A percentile compares a stretch with the other conserved stretches of the same genome.
phyloP scores from a whole-genome alignment of 2,113 vertebrate genomes.

The Pomatorhinus ruficollis region DNA sequence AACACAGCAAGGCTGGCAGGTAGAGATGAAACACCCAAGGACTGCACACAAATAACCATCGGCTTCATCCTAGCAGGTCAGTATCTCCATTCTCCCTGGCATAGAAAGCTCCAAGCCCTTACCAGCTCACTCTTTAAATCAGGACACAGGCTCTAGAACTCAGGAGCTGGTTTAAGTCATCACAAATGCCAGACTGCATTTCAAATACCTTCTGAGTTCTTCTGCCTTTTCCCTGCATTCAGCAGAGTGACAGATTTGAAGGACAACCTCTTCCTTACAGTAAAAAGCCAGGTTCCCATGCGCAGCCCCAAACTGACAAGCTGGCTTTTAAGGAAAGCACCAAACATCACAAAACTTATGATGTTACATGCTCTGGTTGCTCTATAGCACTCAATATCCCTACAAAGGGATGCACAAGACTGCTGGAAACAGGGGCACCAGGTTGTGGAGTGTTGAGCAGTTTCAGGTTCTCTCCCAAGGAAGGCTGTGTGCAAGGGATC shows the following conservation, averaged over 20 bases:
- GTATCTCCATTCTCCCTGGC: neutral
- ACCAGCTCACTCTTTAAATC: neutral
- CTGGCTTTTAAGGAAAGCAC: neutral
- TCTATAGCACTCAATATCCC: neutral
- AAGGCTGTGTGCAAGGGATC: neutral
- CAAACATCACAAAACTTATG: fast-evolving
- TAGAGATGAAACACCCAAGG: neutral
- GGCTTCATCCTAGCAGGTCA: neutral
- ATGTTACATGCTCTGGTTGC: neutral
- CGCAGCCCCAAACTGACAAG: neutral
- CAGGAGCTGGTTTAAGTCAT: neutral
- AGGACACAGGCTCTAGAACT: neutral
- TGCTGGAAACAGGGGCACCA: neutral
- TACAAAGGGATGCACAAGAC: neutral
- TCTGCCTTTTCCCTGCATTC: neutral
- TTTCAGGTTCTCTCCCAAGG: neutral
- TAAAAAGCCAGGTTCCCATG: neutral
- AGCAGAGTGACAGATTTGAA: neutral
- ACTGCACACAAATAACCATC: neutral
- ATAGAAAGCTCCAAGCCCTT: neutral
- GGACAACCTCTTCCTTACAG: neutral
- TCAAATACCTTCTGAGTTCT: neutral
- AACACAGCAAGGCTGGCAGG: neutral
- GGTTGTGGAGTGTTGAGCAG: neutral
- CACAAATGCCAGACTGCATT: neutral